Base-by-base conservation (phyloP, 2,888 invertebrate species). In the Cremastinae sp. region DNA sequence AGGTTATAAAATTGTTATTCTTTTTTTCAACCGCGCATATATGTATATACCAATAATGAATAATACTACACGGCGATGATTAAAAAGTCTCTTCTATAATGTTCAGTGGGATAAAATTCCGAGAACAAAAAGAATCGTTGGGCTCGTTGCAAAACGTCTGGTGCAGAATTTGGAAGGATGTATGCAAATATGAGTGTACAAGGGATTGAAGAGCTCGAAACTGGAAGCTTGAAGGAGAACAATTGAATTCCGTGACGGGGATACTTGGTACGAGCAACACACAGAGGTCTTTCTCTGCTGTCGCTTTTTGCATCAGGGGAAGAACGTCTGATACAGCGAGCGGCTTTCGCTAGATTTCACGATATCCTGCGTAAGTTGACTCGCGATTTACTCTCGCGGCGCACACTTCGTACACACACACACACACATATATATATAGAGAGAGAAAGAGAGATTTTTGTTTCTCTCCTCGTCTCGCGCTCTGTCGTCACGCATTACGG, bases 211-310 rank as follows among this genome's bases (percentile, higher is more conserved):
- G 65, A 75, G 59, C 53, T 49, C 58, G 36, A 58, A 66, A 54
- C 28, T 41, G 54, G 20, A 43, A 62, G 69, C 58, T n/a, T n/a
- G 53, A 45, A 28, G 22, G 65, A 71, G 70, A 75, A 75, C 75
- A 75, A 75, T 75, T 75, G 65, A 71, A 75, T 75, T 66, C 54
- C 65, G 53, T 53, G 70, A 61, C 70, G 65, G 41, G 70, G 58
- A 45, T 65, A 38, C 53, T 41, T 12, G 4, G 10, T 7, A 18
- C 28, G 12, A 20, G 38, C 16, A 34, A 14, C 10, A 18, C 41
- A 20, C 34, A 9, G 34, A 12, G n/a, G 18, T n/a, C 3, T 51
- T 2, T 38, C 12, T 22, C 9, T 2, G 9, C 10, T 9, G 16
- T 28, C 8, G 36, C 10, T 14, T 34, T n/a, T 28, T 56, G 56